A percentile compares a stretch with the other conserved stretches of the same genome.
Evolutionary conservation across 2,113 vertebrate genomes (phyloP).

Genomic region (Ceyx melanurus): DNA sequence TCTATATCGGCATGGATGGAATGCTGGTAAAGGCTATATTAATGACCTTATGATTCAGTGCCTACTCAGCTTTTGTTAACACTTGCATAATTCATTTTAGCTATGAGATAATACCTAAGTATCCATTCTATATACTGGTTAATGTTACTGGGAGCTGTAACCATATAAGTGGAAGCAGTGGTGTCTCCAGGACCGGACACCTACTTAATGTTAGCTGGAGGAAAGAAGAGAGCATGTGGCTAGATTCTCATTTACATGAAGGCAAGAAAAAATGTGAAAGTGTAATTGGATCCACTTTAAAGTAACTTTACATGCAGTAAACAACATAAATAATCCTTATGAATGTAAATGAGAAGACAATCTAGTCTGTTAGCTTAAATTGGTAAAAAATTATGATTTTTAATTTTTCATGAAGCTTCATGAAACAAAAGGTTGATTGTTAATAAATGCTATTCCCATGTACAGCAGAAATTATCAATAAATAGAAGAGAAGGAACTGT

Average conservation of each 20-base stretch:
- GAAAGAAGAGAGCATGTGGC: background rate
- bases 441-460: background rate
- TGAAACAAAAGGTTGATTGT: background rate
- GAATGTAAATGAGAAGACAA: background rate
- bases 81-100: slow-evolving; percentile 3
- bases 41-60: background rate
- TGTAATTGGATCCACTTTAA: background rate
- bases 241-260: background rate
- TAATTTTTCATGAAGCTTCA: background rate
- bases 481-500: background rate
- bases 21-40: background rate
- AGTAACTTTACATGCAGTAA: background rate
- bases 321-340: background rate
- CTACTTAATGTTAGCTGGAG: background rate
- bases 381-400: background rate
- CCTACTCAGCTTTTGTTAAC: slow-evolving; percentile 28
- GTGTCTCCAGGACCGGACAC: background rate
- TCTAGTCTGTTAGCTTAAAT: background rate
- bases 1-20: slow-evolving; percentile 16
- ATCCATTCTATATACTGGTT: background rate
- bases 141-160: background rate
- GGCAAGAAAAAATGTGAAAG: background rate
- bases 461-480: background rate
- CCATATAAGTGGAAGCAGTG: background rate
- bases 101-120: background rate